Evolutionary conservation across 2,113 vertebrate species (phyloP), one percentile per base, ranked within the genome.

Genomic region (Porphyrio hochstetteri): DNA sequence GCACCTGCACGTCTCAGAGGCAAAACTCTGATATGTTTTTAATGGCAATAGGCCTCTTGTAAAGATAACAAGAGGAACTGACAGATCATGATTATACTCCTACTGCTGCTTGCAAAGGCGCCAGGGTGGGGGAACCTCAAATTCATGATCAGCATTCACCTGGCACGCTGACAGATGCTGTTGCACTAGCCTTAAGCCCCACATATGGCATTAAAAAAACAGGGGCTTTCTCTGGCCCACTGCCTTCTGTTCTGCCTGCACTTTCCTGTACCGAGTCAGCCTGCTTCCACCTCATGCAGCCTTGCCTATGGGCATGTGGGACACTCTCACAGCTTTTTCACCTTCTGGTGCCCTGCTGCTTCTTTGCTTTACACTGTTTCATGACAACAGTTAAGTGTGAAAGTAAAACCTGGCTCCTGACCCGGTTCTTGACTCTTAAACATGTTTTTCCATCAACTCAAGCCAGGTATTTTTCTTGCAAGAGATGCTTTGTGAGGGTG

Each of bases 291-390:
- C 44, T 16, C 19, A 4, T 0, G 1, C 13, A 31, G 35, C 15
- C 13, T 13, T 61, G 50, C 52, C 7, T 2, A 8, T 3, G 28
- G 15, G 16, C 2, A 1, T 1, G 3, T 5, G 33, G 42, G 28
- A 55, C 36, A 12, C 28, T 35, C 33, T 24, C 31, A 17, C 2
- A 46, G 44, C 33, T 57, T 76, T 59, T 48, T 44, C 29, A 21
- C 67, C 31, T 75, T 23, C 46, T 36, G 25, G 19, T 36, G 11
- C 8, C 4, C 38, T 48, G 17, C 5, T 56, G 11, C 25, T 69
- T 84, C 40, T 55, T 21, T 70, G 46, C 5, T 91, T 91, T 52
- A 63, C 59, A 7, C 28, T 63, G 15, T 46, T 90, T 82, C 17
- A 38, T 40, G 42, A 56, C 67, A 77, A 12, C 25, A 38, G 44